A percentile compares a stretch with the other conserved stretches of the same genome.
phyloP scores from a whole-genome alignment of 1,140 invertebrate species.

The Eciton burchellii region DNA sequence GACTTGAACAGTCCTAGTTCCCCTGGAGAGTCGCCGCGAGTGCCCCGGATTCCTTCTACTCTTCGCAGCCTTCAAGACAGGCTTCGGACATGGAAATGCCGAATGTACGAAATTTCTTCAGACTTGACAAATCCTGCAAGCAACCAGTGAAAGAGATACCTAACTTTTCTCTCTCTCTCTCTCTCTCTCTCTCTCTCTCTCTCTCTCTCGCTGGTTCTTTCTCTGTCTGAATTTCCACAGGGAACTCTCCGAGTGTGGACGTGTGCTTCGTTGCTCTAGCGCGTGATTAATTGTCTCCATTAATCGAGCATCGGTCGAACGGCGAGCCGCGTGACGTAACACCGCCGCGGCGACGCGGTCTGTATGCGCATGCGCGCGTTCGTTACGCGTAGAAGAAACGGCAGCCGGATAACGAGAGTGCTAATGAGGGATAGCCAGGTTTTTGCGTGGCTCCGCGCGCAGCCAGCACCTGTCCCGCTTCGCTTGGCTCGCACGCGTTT shows the following conservation, averaged over 20 bases:
- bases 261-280: too few relatives aligned
- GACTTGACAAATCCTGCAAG: background rate
- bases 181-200: too few relatives aligned
- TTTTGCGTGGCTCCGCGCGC: slow-evolving; percentile 59
- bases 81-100: background rate
- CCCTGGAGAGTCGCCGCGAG: background rate
- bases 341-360: slow-evolving; percentile 12
- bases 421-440: slow-evolving; percentile 80
- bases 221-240: too few relatives aligned
- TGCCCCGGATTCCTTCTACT: slow-evolving; percentile 5
- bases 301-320: slow-evolving; percentile 16
- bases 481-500: slow-evolving; percentile 49
- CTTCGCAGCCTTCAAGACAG: background rate
- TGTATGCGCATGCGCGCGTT: background rate
- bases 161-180: too few relatives aligned
- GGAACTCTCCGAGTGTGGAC: too few relatives aligned
- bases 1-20: slow-evolving; percentile 13
- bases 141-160: background rate
- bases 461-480: slow-evolving; percentile 70
- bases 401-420: slow-evolving; percentile 73
- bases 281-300: too few relatives aligned
- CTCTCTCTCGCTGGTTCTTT: too few relatives aligned
- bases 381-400: slow-evolving; percentile 53
- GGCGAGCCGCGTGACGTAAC: slow-evolving; percentile 55
- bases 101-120: background rate